phyloP scores from a whole-genome alignment of 2,888 invertebrate species.

The Rhopalosiphum nymphaeae region DNA sequence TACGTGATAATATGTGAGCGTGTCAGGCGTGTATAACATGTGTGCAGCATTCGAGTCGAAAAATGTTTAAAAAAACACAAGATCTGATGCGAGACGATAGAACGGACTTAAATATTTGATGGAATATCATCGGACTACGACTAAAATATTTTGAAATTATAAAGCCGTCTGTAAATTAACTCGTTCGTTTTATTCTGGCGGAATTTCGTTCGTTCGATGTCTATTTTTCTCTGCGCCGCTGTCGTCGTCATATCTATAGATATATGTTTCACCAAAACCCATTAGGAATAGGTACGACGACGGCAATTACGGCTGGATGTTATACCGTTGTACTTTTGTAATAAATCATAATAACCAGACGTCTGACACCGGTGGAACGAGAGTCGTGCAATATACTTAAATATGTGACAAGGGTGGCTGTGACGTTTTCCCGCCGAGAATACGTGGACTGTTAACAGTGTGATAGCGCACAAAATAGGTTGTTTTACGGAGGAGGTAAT shows the following conservation, averaged over 20 bases:
- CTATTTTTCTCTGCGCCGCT: background rate
- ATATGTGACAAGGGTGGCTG: background rate
- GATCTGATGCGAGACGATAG: background rate
- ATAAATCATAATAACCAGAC: background rate
- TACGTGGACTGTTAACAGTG: no score
- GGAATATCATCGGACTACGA: background rate
- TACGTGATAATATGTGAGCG: background rate
- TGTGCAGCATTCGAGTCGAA: background rate
- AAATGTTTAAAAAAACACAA: background rate
- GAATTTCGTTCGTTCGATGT: background rate
- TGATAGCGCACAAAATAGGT: background rate
- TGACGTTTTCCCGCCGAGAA: background rate
- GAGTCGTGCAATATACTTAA: background rate
- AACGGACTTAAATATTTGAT: background rate
- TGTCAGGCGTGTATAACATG: background rate
- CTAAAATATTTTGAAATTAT: conserved; percentile 1
- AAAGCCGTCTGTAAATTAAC: background rate
- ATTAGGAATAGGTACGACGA: background rate
- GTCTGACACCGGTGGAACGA: background rate
- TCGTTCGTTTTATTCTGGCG: background rate
- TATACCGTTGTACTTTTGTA: background rate
- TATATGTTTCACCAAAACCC: background rate
- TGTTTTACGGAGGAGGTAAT: background rate
- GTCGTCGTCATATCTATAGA: background rate
- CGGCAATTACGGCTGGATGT: background rate